phyloP scores from a whole-genome alignment of 1,140 invertebrate genomes.

The Amphibalanus amphitrite region DNA sequence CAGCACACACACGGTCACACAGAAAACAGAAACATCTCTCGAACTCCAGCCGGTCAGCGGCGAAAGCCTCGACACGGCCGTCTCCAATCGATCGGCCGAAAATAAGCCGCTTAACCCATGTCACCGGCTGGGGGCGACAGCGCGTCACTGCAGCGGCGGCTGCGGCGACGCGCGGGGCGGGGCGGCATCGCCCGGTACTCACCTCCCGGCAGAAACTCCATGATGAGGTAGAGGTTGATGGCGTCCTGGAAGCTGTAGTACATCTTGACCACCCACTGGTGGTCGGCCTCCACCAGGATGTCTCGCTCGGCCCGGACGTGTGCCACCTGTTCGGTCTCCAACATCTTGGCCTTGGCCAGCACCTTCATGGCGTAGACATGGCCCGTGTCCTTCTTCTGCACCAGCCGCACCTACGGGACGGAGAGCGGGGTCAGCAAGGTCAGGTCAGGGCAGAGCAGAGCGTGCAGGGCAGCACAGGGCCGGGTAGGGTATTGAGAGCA shows the following conservation, averaged over 20 bases:
- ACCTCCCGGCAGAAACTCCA: constrained; percentile 98
- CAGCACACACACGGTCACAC: too few relatives aligned
- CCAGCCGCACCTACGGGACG: constrained; percentile 72
- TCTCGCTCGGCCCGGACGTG: constrained; percentile 97
- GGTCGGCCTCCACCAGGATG: constrained; percentile 95
- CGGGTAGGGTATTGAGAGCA: too few relatives aligned
- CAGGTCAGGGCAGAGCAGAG: too few relatives aligned
- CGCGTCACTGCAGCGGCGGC: too few relatives aligned
- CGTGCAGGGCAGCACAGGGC: too few relatives aligned
- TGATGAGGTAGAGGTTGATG: constrained; percentile 97
- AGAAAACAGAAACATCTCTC: too few relatives aligned
- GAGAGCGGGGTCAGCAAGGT: too few relatives aligned
- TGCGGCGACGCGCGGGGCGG: background rate
- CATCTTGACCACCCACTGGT: constrained; percentile 99
- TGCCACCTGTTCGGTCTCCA: constrained; percentile 98
- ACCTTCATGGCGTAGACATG: constrained; percentile 99
- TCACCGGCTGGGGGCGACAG: too few relatives aligned
- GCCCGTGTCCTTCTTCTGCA: constrained; percentile 99
- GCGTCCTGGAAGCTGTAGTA: constrained; percentile 98
- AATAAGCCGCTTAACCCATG: too few relatives aligned
- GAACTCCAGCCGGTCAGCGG: too few relatives aligned
- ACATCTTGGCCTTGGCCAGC: constrained; percentile 94
- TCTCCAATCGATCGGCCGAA: too few relatives aligned
- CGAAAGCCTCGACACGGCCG: too few relatives aligned
- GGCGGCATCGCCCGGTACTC: constrained; percentile 7